These are phyloP conservation scores for Steinernema carpocapsae DNA, from an alignment of 2,888 invertebrate species.

Conservation along the genomic window DNA sequence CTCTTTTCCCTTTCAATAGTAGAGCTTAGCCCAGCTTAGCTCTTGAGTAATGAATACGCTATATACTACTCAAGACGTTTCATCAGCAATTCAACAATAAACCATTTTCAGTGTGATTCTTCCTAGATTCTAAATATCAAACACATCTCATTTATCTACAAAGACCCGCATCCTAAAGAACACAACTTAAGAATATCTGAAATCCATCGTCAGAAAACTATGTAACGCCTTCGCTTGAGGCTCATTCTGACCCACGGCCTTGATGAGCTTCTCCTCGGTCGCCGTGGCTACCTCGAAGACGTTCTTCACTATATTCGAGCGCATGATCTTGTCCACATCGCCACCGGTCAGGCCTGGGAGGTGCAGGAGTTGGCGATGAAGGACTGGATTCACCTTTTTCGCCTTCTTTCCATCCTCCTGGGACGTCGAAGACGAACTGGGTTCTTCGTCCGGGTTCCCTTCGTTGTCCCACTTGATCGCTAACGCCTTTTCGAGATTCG, in stretches of 20 bases:
- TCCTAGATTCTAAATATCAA: too few relatives aligned
- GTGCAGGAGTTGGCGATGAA: background rate
- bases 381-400: background rate
- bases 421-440: background rate
- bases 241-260: background rate
- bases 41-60: too few relatives aligned
- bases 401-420: too few relatives aligned
- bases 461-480: background rate
- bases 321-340: background rate
- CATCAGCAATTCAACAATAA: too few relatives aligned
- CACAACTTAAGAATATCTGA: background rate
- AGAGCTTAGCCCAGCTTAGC: too few relatives aligned
- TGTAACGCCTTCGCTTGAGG: background rate
- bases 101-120: too few relatives aligned
- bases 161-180: too few relatives aligned
- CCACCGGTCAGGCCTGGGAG: conserved; percentile 1
- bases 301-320: background rate
- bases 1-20: too few relatives aligned
- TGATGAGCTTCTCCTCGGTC: background rate
- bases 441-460: background rate
- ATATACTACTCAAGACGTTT: too few relatives aligned
- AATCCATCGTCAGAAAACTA: background rate
- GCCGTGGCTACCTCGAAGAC: background rate
- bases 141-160: too few relatives aligned
- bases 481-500: conserved; percentile 11